Evolutionary conservation across 2,797 vertebrate genomes (phyloP).

Genomic region (Alauda arvensis): DNA sequence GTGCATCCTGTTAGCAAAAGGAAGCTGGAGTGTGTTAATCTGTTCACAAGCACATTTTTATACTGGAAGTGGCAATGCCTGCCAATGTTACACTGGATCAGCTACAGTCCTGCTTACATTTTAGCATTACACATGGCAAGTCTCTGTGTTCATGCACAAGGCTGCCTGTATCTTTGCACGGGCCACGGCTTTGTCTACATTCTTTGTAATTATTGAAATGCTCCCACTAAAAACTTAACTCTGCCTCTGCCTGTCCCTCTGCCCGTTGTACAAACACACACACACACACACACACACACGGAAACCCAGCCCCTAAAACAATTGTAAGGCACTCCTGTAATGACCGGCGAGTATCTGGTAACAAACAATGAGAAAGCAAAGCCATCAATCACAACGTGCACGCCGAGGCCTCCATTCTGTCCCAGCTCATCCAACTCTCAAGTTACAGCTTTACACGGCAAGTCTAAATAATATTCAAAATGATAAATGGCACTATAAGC

Average conservation of each 20-base stretch:
- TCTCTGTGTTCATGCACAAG: not conserved
- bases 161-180: slow-evolving; percentile 1
- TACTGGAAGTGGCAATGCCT: slow-evolving; percentile 20
- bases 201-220: slow-evolving; percentile 22
- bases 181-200: slow-evolving; percentile 36
- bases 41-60: slow-evolving; percentile 19
- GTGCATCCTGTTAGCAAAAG: not conserved
- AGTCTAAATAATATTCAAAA: slow-evolving; percentile 99
- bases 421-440: slow-evolving; percentile 90
- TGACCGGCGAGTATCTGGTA: slow-evolving; percentile 84
- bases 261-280: not conserved
- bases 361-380: slow-evolving; percentile 88
- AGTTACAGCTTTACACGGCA: slow-evolving; percentile 97
- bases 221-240: slow-evolving; percentile 30
- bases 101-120: slow-evolving; percentile 35
- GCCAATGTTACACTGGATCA: slow-evolving; percentile 2
- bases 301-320: slow-evolving; percentile 59
- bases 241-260: not conserved
- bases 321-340: slow-evolving; percentile 80
- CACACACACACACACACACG: not conserved
- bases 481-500: slow-evolving; percentile 95
- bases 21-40: slow-evolving; percentile 23
- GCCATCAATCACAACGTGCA: slow-evolving; percentile 88
- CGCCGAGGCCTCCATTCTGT: slow-evolving; percentile 84
- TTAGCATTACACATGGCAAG: slow-evolving; percentile 25